A percentile compares a stretch with the other conserved stretches of the same genome.
These are phyloP conservation scores for Arizona elegans DNA, from an alignment of 2,113 vertebrate genomes.

Conservation along the genomic window DNA sequence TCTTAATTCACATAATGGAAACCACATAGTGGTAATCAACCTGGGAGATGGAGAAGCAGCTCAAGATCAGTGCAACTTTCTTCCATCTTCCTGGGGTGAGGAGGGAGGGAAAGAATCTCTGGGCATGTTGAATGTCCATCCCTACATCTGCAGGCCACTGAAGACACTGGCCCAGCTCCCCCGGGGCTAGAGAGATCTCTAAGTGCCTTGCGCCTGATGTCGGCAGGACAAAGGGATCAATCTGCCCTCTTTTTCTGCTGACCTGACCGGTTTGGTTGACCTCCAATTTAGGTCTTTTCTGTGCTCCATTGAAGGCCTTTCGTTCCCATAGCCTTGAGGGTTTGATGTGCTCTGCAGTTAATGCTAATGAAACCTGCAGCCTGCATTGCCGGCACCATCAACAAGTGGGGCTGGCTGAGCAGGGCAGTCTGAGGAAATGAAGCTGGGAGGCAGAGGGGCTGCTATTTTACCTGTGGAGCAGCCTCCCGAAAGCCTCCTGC, in stretches of 20 bases:
- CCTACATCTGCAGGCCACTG: neutral
- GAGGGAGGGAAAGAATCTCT: conserved; percentile 24
- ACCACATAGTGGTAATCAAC: conserved; percentile 70
- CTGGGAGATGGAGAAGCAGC: conserved; percentile 65
- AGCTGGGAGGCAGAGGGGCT: neutral
- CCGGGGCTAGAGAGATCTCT: conserved; percentile 14
- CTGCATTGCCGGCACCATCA: neutral
- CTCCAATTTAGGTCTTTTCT: neutral
- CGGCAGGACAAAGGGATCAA: neutral
- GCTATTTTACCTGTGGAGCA: neutral
- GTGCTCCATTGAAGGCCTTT: neutral
- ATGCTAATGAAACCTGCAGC: neutral
- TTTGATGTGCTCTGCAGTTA: neutral
- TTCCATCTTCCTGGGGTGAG: conserved; percentile 57
- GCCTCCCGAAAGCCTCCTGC: neutral
- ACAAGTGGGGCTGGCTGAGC: fast-evolving
- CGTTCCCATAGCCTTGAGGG: neutral
- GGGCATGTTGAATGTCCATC: neutral
- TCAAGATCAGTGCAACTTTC: conserved; percentile 67
- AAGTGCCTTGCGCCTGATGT: neutral
- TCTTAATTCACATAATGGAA: conserved; percentile 73
- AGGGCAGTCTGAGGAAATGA: neutral
- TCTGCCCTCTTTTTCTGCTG: neutral
- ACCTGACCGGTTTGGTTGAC: neutral
- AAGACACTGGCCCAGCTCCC: conserved; percentile 50